Percentiles rank a stretch among this genome's conserved stretches.
Evolutionary conservation across 1,140 invertebrate species (phyloP).

Genomic region (Scaptomyza hsui): DNA sequence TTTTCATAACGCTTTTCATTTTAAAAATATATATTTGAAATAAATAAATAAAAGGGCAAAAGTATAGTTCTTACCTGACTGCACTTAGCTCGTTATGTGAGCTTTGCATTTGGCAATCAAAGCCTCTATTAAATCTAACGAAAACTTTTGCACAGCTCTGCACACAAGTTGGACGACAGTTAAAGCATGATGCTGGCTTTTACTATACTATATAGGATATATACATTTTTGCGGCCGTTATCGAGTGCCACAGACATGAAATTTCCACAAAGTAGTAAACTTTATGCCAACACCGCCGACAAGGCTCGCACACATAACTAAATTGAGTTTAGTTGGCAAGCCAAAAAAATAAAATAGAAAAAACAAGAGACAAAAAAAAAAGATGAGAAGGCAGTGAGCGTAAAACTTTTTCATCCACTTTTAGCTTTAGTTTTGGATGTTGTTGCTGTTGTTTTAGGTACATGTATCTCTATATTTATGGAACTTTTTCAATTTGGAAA

Average conservation of each 20-base stretch:
- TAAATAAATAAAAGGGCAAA: background rate
- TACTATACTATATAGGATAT: slow-evolving; percentile 24
- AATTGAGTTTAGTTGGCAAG: slow-evolving; percentile 67
- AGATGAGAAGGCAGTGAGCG: slow-evolving; percentile 34
- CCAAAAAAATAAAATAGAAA: slow-evolving; percentile 35
- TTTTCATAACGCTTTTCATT: too few species aligned
- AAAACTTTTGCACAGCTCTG: slow-evolving; percentile 36
- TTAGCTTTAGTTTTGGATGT: background rate
- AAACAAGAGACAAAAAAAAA: slow-evolving; percentile 25
- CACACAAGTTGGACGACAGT: slow-evolving; percentile 71
- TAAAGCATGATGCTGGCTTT: slow-evolving; percentile 52
- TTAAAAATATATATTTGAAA: too few species aligned
- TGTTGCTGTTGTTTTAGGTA: background rate
- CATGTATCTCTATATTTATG: slow-evolving; percentile 80
- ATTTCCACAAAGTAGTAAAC: slow-evolving; percentile 79
- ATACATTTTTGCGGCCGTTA: slow-evolving; percentile 75
- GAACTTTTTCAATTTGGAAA: slow-evolving; percentile 82
- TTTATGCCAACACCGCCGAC: slow-evolving; percentile 71
- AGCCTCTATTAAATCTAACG: slow-evolving; percentile 45
- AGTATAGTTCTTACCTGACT: slow-evolving; percentile 2
- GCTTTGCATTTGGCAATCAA: slow-evolving; percentile 43
- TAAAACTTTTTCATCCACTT: slow-evolving; percentile 61
- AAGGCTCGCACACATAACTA: slow-evolving; percentile 34
- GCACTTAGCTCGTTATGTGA: background rate
- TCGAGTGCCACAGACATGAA: slow-evolving; percentile 78